These are phyloP conservation scores for Elanoides forficatus DNA, from an alignment of 2,113 vertebrate species.

Conservation along the genomic window DNA sequence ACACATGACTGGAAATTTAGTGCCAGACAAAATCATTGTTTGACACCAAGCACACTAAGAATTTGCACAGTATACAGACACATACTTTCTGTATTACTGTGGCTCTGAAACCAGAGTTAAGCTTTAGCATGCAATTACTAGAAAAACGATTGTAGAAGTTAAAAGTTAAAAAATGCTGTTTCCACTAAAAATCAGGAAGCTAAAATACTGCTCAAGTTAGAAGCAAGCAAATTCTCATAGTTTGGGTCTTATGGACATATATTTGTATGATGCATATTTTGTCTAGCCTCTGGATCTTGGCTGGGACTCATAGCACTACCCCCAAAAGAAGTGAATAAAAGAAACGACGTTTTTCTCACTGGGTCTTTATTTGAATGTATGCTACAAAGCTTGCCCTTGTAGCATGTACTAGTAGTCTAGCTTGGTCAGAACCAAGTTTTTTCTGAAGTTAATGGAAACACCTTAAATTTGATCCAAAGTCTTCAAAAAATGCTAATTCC, in stretches of 20 bases:
- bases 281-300: neutral
- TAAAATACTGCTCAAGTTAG: neutral
- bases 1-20: neutral
- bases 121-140: neutral
- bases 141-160: neutral
- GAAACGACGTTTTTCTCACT: neutral
- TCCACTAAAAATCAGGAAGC: neutral
- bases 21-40: neutral
- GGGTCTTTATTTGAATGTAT: neutral
- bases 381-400: neutral
- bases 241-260: neutral
- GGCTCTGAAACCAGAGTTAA: neutral
- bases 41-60: neutral
- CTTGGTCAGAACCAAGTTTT: neutral
- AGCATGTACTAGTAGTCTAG: neutral
- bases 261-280: neutral
- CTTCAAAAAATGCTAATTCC: neutral
- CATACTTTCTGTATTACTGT: neutral
- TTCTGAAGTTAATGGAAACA: neutral
- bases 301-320: neutral
- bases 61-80: neutral
- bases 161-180: neutral
- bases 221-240: neutral
- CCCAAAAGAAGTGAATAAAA: neutral
- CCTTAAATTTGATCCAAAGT: neutral